Evolutionary conservation across 2,888 invertebrate genomes (phyloP).

Genomic region (Hypena proboscidalis): DNA sequence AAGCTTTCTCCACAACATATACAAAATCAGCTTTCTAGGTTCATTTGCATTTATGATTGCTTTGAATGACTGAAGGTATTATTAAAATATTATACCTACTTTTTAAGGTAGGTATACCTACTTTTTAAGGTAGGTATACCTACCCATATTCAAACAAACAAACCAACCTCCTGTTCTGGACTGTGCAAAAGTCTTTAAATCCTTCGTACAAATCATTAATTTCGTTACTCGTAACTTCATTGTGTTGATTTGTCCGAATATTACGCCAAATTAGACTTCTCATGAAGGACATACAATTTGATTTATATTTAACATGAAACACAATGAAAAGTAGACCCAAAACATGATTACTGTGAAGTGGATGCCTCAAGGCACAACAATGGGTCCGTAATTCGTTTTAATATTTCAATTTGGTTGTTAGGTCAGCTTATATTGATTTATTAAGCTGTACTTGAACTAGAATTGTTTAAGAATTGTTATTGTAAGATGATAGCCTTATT

Average conservation of each 20-base stretch:
- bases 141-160: too few species aligned
- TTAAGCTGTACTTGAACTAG: not conserved
- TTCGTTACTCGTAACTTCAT: not conserved
- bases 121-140: too few species aligned
- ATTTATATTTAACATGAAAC: conserved; percentile 6
- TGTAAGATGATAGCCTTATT: too few species aligned
- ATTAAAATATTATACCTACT: too few species aligned
- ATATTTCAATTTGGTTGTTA: conserved; percentile 1
- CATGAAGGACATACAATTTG: conserved; percentile 4
- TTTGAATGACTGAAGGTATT: too few species aligned
- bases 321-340: not conserved
- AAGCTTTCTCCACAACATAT: too few species aligned
- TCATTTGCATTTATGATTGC: too few species aligned
- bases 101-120: too few species aligned
- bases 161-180: too few species aligned
- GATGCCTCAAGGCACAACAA: conserved; percentile 3
- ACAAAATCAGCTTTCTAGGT: too few species aligned
- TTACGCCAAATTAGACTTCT: conserved; percentile 5
- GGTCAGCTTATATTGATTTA: not conserved
- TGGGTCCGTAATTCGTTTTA: not conserved
- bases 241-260: conserved; percentile 6
- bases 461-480: not conserved
- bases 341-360: conserved; percentile 1
- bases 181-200: not conserved
- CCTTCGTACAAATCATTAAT: not conserved